These are phyloP conservation scores for Gymnocypris eckloni DNA, from an alignment of 2,797 vertebrate species.

Conservation along the genomic window DNA sequence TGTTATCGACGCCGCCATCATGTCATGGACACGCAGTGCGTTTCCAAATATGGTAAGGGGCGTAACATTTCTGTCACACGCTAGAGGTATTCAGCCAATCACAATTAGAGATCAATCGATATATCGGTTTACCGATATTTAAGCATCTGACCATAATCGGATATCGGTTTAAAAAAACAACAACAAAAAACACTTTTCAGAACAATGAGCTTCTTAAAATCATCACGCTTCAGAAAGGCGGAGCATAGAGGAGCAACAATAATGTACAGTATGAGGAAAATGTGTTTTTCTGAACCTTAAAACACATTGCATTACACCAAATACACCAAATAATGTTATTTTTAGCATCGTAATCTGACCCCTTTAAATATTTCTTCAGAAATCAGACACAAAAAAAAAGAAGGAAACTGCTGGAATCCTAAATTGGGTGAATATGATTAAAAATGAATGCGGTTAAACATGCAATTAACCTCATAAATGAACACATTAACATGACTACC, in stretches of 20 bases:
- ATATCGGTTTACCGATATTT: too few species aligned
- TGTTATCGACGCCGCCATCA: too few species aligned
- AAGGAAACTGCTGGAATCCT: not conserved
- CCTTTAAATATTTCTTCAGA: not conserved
- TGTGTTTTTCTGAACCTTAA: not conserved
- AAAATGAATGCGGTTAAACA: not conserved
- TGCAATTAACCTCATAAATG: conserved; percentile 15
- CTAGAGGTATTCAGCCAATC: too few species aligned
- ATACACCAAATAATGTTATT: not conserved
- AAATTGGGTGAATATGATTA: not conserved
- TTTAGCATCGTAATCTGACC: not conserved
- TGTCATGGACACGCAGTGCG: too few species aligned
- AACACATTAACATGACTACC: conserved; percentile 6
- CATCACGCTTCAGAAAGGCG: not conserved
- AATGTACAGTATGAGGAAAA: not conserved
- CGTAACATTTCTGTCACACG: too few species aligned
- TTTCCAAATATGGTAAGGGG: too few species aligned
- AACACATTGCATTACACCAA: not conserved
- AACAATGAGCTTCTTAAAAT: too few species aligned
- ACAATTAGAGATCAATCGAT: too few species aligned
- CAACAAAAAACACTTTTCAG: too few species aligned
- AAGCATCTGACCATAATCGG: too few species aligned
- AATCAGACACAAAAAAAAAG: not conserved
- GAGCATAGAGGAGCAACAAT: not conserved
- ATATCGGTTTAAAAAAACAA: too few species aligned